phyloP scores from a whole-genome alignment of 2,797 vertebrate genomes.

The Sebastes melanostomus region DNA sequence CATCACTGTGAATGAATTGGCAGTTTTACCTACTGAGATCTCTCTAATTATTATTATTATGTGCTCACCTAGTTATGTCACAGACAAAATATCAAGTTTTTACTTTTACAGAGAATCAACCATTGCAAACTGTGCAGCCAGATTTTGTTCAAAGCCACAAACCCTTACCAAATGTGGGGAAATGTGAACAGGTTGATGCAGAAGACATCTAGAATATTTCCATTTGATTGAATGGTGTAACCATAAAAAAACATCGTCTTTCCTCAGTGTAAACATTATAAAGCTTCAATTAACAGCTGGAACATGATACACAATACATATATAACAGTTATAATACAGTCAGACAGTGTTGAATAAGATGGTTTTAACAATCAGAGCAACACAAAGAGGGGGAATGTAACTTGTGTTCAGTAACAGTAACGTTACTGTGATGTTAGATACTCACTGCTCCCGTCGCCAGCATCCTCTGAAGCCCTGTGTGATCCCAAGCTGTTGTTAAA shows the following conservation, averaged over 20 bases:
- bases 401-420: neutral
- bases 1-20: neutral
- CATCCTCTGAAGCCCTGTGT: slow-evolving; percentile 68
- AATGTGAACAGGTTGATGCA: neutral
- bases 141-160: neutral
- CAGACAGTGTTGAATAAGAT: neutral
- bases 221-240: neutral
- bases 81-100: neutral
- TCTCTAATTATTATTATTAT: neutral
- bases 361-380: neutral
- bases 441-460: slow-evolving; percentile 85
- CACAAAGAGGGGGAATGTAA: neutral
- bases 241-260: neutral
- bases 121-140: neutral
- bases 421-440: neutral
- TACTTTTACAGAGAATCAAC: too few species aligned
- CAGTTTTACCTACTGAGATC: neutral
- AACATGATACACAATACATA: neutral
- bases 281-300: neutral
- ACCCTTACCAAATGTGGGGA: neutral
- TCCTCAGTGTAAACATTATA: neutral
- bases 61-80: neutral
- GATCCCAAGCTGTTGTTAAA: slow-evolving; percentile 16
- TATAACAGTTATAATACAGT: neutral
- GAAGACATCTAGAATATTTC: neutral